phyloP scores from a whole-genome alignment of 2,797 vertebrate genomes.

The Alosa sapidissima region DNA sequence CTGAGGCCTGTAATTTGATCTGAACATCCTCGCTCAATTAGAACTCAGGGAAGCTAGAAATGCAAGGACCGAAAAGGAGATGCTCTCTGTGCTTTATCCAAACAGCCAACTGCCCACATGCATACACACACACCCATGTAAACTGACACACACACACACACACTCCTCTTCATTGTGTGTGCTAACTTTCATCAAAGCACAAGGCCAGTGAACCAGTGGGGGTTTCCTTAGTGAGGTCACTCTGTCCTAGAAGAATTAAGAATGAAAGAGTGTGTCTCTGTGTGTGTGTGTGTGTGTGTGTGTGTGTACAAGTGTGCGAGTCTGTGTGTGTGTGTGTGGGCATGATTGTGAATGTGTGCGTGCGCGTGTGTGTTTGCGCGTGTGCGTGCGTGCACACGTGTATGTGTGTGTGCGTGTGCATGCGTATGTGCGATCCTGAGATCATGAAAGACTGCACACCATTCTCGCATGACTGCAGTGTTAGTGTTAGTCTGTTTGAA shows the following conservation, averaged over 20 bases:
- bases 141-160: not conserved
- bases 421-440: too few species aligned
- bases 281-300: slow-evolving; percentile 7
- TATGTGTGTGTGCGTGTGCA: too few species aligned
- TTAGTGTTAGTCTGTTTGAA: not conserved
- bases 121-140: not conserved
- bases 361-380: too few species aligned
- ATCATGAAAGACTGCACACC: not conserved
- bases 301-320: not conserved
- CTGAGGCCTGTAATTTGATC: slow-evolving; percentile 54
- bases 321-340: too few species aligned
- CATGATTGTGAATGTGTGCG: too few species aligned
- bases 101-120: slow-evolving; percentile 16
- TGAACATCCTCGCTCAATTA: slow-evolving; percentile 44
- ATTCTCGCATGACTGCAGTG: not conserved
- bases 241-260: not conserved
- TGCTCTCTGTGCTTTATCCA: not conserved
- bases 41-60: slow-evolving; percentile 34
- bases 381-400: too few species aligned
- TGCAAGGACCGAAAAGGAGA: not conserved
- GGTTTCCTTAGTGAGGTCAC: slow-evolving; percentile 11
- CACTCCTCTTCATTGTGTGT: slow-evolving; percentile 28
- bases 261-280: not conserved
- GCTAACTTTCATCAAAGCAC: not conserved
- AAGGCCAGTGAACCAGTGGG: slow-evolving; percentile 20